These are phyloP conservation scores for Stenoptilia bipunctidactyla DNA, from an alignment of 2,888 invertebrate genomes.

Conservation along the genomic window DNA sequence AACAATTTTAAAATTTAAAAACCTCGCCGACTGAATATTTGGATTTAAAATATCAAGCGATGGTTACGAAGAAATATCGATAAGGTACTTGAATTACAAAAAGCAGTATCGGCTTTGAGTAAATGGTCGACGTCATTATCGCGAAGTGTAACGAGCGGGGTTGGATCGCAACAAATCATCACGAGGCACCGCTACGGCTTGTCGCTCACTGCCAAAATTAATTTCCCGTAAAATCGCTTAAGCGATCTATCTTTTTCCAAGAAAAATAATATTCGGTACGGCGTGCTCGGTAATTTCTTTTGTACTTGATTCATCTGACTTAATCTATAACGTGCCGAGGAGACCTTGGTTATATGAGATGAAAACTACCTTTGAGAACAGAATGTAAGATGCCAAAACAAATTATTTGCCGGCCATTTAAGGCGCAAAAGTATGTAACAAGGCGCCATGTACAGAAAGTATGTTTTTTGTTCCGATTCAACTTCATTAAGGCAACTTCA, in stretches of 20 bases:
- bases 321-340: slow-evolving; percentile 40
- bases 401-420: slow-evolving; percentile 53
- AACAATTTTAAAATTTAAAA: slow-evolving; percentile 15
- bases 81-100: slow-evolving; percentile 42
- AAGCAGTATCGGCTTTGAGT: slow-evolving; percentile 39
- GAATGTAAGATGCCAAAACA: slow-evolving; percentile 43
- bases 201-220: slow-evolving; percentile 64
- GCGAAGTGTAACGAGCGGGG: slow-evolving; percentile 44
- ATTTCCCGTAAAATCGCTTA: slow-evolving; percentile 63
- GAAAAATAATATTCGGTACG: slow-evolving; percentile 53
- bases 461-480: slow-evolving; percentile 11
- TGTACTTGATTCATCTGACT: slow-evolving; percentile 32
- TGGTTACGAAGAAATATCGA: slow-evolving; percentile 36
- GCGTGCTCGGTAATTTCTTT: slow-evolving; percentile 41
- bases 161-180: slow-evolving; percentile 55
- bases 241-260: slow-evolving; percentile 61
- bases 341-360: slow-evolving; percentile 43
- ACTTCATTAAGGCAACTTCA: background rate
- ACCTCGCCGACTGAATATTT: slow-evolving; percentile 7
- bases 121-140: slow-evolving; percentile 58
- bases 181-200: slow-evolving; percentile 24
- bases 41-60: slow-evolving; percentile 24
- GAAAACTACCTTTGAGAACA: slow-evolving; percentile 34
- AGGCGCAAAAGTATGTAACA: slow-evolving; percentile 30
- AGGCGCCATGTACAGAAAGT: slow-evolving; percentile 20